Base-by-base conservation (phyloP, 2,113 vertebrate genomes). In the Oreochromis spilurus region DNA sequence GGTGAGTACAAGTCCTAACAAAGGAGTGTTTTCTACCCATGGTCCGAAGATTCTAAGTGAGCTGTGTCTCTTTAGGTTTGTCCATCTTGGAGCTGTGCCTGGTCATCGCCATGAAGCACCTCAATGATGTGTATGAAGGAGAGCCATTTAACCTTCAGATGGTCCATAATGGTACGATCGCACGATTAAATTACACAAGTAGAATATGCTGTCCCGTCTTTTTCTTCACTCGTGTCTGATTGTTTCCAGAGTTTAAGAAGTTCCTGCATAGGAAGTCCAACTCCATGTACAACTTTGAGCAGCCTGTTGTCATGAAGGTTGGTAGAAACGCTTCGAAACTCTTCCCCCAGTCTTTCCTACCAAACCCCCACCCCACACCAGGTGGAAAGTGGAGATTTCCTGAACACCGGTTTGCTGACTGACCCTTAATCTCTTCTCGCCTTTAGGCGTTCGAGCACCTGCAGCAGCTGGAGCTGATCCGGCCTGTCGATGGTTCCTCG, bases 141-240 rank as follows among this genome's bases (percentile, higher is more conserved):
- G 98, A 99, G 40, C 98, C 98, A 0, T 99, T 99, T 93, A 99
- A 99, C 93, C 98, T 99, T 92, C 98, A 99, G 85, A 99, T 99
- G 98, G 98, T 99, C 80, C 97, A 99, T 95, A 99, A 99, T 1
- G 99, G 99, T 99, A 84, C 3, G 8, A 16, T 34, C 9, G 3
- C 38, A 45, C 0, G 4, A n/a, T 34, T 62, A 65, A 65, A 82
- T 34, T 38, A 36, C 45, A n/a, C 16, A 50, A 31, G 19, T 36
- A 8, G 12, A 65, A 50, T 26, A 62, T 3, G 43, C 70, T 29
- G 40, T 31, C 70, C 45, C 0, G 1, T 11, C 43, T 50, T 29
- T 31, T 50, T 50, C 16, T 29, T 77, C 26, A 77, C 21, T 31
- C 2, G 2, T 17, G 24, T 9, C 14, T 48, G 40, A 29, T 45